Percentiles rank a stretch among this genome's conserved stretches.
These are phyloP conservation scores for Drosophila engyochracea DNA, from an alignment of 2,888 invertebrate species.

Conservation along the genomic window DNA sequence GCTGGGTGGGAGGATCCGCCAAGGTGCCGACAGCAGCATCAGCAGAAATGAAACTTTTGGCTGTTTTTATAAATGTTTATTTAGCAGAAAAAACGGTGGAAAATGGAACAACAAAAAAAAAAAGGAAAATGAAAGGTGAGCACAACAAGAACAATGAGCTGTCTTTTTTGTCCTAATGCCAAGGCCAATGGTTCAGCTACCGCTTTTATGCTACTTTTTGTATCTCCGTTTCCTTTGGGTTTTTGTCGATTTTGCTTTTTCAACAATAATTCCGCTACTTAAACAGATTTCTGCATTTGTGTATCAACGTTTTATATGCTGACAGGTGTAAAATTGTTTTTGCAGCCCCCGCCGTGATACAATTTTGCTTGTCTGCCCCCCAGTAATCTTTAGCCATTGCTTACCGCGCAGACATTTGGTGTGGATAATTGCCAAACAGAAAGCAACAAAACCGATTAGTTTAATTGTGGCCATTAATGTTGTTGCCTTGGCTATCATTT, in stretches of 20 bases:
- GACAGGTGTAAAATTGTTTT: constrained; percentile 78
- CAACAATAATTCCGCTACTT: constrained; percentile 78
- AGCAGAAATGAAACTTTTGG: constrained; percentile 71
- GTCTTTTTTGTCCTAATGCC: constrained; percentile 68
- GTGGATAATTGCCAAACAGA: constrained; percentile 65
- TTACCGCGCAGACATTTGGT: constrained; percentile 23
- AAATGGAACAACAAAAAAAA: constrained; percentile 10
- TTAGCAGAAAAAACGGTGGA: constrained; percentile 55
- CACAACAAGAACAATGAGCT: constrained; percentile 56
- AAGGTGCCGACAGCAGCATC: constrained; percentile 55
- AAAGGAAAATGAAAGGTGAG: constrained; percentile 62
- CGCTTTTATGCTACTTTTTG: constrained; percentile 42
- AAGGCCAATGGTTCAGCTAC: constrained; percentile 38
- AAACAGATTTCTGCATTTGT: constrained; percentile 75
- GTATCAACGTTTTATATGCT: constrained; percentile 76
- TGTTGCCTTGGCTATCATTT: constrained; percentile 42
- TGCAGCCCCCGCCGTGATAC: constrained; percentile 17
- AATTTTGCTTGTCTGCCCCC: constrained; percentile 7
- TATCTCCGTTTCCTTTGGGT: constrained; percentile 19
- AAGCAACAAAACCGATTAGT: constrained; percentile 69
- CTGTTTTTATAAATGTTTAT: constrained; percentile 78
- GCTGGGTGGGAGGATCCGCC: not conserved
- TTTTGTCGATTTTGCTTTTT: constrained; percentile 50
- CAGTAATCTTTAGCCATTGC: constrained; percentile 19
- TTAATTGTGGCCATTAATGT: constrained; percentile 74